These are phyloP conservation scores for Megaustenia siamemsis DNA, from an alignment of 2,888 invertebrate genomes.

Conservation along the genomic window DNA sequence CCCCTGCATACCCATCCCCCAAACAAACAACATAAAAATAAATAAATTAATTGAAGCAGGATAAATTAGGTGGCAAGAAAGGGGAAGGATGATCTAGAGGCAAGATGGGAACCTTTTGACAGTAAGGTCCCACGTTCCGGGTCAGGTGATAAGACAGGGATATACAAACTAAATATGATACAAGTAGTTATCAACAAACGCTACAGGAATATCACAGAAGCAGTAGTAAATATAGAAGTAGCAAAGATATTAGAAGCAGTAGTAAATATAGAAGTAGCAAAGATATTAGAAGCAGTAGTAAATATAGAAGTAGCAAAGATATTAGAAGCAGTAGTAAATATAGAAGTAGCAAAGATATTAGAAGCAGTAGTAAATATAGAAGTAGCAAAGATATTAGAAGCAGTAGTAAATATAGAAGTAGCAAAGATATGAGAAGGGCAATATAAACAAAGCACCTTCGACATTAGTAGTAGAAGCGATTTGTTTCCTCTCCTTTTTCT, in stretches of 20 bases:
- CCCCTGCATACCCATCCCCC: no score
- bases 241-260: slow-evolving; percentile 12
- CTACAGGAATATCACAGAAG: slow-evolving; percentile 14
- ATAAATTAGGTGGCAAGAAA: no score
- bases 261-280: neutral
- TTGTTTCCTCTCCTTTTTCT: no score
- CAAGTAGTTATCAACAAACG: no score
- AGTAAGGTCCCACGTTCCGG: no score
- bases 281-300: neutral
- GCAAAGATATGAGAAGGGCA: neutral
- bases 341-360: slow-evolving; percentile 7
- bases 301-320: neutral
- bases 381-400: neutral
- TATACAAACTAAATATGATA: no score
- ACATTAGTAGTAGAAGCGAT: no score
- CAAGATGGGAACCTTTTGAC: no score
- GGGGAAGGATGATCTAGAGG: no score
- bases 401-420: neutral
- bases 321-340: neutral
- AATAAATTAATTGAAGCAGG: no score
- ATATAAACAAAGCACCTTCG: neutral
- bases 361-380: neutral
- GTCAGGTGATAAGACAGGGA: no score
- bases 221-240: neutral
- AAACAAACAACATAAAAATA: no score